These are phyloP conservation scores for Hydractinia echinata DNA, from an alignment of 30 jellyfish, hydroid and myxozoan genomes.

Conservation along the genomic window DNA sequence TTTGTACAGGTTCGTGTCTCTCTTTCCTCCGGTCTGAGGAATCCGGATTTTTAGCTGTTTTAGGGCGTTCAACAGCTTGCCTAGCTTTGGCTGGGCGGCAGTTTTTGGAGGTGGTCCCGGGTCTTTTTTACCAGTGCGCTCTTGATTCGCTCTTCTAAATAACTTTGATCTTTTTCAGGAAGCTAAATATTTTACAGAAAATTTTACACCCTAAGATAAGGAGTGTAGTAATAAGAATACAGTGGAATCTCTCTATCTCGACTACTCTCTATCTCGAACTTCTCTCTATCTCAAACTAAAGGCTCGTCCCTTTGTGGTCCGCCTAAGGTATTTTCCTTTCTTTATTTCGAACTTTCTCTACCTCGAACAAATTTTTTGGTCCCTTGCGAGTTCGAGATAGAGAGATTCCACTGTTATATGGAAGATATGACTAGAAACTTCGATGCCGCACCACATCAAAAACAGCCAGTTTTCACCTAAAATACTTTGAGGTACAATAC, in stretches of 20 bases:
- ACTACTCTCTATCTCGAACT: too few species aligned
- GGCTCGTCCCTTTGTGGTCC: too few species aligned
- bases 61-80: conserved; percentile 37
- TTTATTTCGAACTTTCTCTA: too few species aligned
- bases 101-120: conserved; percentile 33
- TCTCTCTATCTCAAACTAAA: too few species aligned
- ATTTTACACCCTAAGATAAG: not conserved
- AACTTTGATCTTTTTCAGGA: conserved; percentile 71
- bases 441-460: not conserved
- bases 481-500: too few species aligned
- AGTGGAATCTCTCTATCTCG: too few species aligned
- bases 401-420: too few species aligned
- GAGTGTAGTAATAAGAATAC: too few species aligned
- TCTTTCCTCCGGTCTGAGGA: conserved; percentile 10
- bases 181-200: conserved; percentile 38
- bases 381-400: too few species aligned
- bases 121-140: conserved; percentile 62
- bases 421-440: not conserved
- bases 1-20: conserved; percentile 41
- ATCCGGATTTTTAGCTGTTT: conserved; percentile 44
- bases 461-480: not conserved
- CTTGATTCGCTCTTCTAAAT: conserved; percentile 83
- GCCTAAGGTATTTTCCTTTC: too few species aligned
- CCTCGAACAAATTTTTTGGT: too few species aligned
- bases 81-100: conserved; percentile 34